Evolutionary conservation across 2,888 invertebrate species (phyloP).

Genomic region (Erebia ligea): DNA sequence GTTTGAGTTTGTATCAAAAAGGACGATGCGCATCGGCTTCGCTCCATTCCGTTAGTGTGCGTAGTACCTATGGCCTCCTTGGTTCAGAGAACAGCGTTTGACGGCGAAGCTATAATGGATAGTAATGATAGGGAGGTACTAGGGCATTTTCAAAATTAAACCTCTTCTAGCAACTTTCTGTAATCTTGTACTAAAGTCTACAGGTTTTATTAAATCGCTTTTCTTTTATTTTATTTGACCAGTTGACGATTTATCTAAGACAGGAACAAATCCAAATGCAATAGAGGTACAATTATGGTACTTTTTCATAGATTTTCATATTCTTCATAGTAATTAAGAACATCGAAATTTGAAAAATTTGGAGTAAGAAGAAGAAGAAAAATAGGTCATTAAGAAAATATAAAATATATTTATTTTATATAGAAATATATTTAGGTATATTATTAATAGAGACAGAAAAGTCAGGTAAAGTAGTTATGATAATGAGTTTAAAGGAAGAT

Average conservation of each 20-base stretch:
- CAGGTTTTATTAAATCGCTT: slow-evolving; percentile 14
- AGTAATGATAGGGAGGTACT: slow-evolving; percentile 42
- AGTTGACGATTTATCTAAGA: not conserved
- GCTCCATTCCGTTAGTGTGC: no score
- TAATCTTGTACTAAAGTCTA: slow-evolving; percentile 23
- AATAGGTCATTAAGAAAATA: no score
- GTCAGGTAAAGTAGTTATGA: not conserved
- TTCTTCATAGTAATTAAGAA: no score
- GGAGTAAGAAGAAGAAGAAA: no score
- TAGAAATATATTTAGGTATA: no score
- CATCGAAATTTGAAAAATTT: no score
- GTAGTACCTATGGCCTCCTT: slow-evolving; percentile 45
- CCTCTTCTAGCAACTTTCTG: slow-evolving; percentile 23
- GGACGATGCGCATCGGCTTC: no score
- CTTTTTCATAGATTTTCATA: no score
- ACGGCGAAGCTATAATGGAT: slow-evolving; percentile 46
- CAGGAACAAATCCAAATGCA: not conserved
- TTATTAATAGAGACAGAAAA: no score
- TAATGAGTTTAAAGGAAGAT: not conserved
- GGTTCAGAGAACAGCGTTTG: slow-evolving; percentile 45
- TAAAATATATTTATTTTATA: no score
- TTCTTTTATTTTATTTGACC: not conserved
- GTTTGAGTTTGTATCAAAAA: no score
- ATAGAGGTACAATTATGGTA: no score
- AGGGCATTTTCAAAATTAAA: slow-evolving; percentile 38